Base-by-base conservation (phyloP, 2,113 vertebrate genomes). In the Tupaia tana region DNA sequence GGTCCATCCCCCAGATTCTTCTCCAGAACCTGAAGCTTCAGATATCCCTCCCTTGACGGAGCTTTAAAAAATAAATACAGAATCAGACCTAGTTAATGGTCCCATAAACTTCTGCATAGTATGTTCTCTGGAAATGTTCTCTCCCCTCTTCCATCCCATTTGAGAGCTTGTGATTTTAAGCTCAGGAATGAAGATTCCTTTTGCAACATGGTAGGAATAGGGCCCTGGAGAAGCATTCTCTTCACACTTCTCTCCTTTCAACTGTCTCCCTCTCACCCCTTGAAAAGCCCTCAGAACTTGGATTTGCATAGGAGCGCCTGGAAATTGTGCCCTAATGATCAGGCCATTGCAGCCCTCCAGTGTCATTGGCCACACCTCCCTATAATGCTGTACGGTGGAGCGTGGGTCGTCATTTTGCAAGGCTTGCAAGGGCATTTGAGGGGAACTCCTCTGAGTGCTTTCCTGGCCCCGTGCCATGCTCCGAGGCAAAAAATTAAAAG, bases 381-480 rank as follows among this genome's bases (percentile, higher is more conserved):
- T 58, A 52, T 4, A 14, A 12, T 19, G 67, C 12, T 9, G 15
- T 27, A 56, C 22, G 0, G 13, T 29, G 64, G 86, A 58, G 64
- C 90, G 84, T 64, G 66, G 75, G 59, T 90, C 43, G 3, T 96
- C 89, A 22, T 91, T 96, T 89, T 97, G 34, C 52, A 89, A 86
- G 75, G 59, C 43, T 95, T 97, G 88, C 94, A 73, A 88, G 97
- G 96, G 91, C 96, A 93, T 90, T 18, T 90, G 95, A 96, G 95
- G 69, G 86, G 92, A 96, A 67, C 90, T 96, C 91, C 79, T 91
- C 67, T 92, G 97, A 97, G 97, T 97, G 97, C 97, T 96, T 96
- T 97, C 66, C 96, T 98, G 98, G 97, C 97, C 83, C 54, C 0
- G 0, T 96, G 98, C 98, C 98, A 69, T n/a, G 77, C 96, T 98